phyloP scores from a whole-genome alignment of 2,888 invertebrate genomes.

The Ligdia adustata region DNA sequence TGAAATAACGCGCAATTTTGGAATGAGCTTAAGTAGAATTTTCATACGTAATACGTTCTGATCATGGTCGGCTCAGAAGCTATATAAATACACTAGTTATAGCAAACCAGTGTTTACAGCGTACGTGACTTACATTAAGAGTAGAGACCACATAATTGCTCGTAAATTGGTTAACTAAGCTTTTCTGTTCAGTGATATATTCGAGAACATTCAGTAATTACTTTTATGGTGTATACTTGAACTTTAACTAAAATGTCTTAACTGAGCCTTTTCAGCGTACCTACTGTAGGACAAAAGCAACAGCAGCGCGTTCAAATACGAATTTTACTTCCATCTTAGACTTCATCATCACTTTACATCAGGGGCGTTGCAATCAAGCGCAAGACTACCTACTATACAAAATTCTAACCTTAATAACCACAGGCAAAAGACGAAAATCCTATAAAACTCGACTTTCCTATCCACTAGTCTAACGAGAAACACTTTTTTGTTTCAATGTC shows the following conservation, averaged over 20 bases:
- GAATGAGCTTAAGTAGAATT: background rate
- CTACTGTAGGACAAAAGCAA: too few species aligned
- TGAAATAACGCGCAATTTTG: background rate
- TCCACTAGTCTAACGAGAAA: constrained; percentile 7
- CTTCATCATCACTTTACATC: too few species aligned
- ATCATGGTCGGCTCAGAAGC: constrained; percentile 24
- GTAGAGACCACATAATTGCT: constrained; percentile 24
- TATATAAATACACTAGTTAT: constrained; percentile 37
- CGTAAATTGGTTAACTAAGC: constrained; percentile 23
- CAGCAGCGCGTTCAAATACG: too few species aligned
- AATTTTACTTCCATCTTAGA: too few species aligned
- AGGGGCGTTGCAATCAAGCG: too few species aligned
- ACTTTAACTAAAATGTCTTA: too few species aligned
- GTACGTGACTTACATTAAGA: constrained; percentile 32
- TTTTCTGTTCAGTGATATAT: constrained; percentile 14
- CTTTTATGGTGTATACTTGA: too few species aligned
- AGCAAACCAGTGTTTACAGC: constrained; percentile 46
- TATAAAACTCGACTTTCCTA: too few species aligned
- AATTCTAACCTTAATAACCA: too few species aligned
- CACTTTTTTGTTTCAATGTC: constrained; percentile 15
- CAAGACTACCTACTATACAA: too few species aligned
- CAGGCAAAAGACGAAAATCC: too few species aligned
- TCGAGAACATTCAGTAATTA: constrained; percentile 14
- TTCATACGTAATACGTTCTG: constrained; percentile 8
- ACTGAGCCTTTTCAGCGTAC: background rate